These are phyloP conservation scores for Anoplius nigerrimus DNA, from an alignment of 2,888 invertebrate genomes.

Conservation along the genomic window DNA sequence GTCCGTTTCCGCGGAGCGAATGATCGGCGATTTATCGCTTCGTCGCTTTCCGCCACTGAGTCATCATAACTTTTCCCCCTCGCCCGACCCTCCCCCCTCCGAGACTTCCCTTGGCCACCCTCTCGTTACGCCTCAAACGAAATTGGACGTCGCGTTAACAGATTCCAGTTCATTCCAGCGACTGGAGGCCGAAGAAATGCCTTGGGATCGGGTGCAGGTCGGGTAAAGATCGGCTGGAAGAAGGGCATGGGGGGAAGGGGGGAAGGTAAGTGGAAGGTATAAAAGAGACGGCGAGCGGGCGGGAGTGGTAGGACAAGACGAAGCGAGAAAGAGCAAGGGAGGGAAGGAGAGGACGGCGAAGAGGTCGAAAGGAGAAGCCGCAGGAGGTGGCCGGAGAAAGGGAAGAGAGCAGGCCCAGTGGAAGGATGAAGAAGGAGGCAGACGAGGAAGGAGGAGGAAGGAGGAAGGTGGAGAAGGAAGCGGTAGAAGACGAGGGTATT, in stretches of 20 bases:
- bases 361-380: conserved; percentile 5
- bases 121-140: not conserved
- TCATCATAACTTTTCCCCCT: too few relatives aligned
- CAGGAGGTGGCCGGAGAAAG: not conserved
- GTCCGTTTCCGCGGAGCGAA: too few relatives aligned
- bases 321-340: conserved; percentile 16
- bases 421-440: conserved; percentile 31
- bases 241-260: conserved; percentile 33
- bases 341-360: conserved; percentile 18
- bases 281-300: not conserved
- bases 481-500: conserved; percentile 60
- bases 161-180: conserved; percentile 47
- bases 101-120: too few relatives aligned
- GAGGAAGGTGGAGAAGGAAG: conserved; percentile 36
- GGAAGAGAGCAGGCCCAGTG: not conserved
- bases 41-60: too few relatives aligned
- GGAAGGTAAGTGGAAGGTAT: conserved; percentile 22
- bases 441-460: conserved; percentile 27
- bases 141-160: conserved; percentile 52
- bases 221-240: conserved; percentile 27
- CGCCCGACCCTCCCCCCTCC: too few relatives aligned
- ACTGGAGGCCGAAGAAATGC: conserved; percentile 30
- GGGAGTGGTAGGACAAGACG: conserved; percentile 8
- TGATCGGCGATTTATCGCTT: too few relatives aligned
- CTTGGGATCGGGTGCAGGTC: conserved; percentile 25